Evolutionary conservation across 2,797 vertebrate species (phyloP), one percentile per base, ranked within the genome.

Genomic region (Pteronotus mesoamericanus): DNA sequence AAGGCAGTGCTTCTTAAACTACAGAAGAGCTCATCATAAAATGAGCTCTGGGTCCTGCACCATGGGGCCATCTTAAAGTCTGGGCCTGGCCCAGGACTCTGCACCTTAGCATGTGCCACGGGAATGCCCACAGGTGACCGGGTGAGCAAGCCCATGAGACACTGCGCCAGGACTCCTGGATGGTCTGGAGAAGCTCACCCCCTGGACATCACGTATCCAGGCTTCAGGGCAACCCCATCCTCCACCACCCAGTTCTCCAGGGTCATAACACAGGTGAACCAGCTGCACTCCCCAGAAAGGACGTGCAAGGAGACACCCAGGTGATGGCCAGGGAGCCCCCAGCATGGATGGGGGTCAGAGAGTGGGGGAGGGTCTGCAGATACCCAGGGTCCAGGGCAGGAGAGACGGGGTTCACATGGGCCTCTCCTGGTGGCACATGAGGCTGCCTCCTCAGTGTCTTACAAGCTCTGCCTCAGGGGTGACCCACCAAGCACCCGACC

Each of bases 101-200:
- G 79, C 32, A 39, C 48, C 92, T 68, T 75, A 71, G 55, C 42
- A 4, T 7, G 16, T 2, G 64, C 11, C n/a, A 2, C 29, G 32
- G 34, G 6, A 72, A 19, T 10, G 29, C 55, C 46, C 0, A 2
- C 4, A 39, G 48, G 74, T 2, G 21, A 48, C 39, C 1, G 0
- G 3, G 86, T 68, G 16, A 39, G n/a, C n/a, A 24, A 39, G 42
- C 34, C 44, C 15, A 34, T 29, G 32, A 55, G 15, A 46, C 53
- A 0, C 53, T 26, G 42, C 42, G 51, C 39, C 19, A 3, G 64
- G 37, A 29, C 2, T 84, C 77, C 74, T 15, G 10, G 51, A 14
- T 34, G 46, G 29, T 24, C 37, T 4, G 9, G 74, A n/a, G 15
- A 9, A 42, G n/a, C 26, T 48, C 39, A 8, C 9, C 9, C 8